Conservation (phyloP, 2,113 vertebrate genomes). For the Vimba vimba region DNA sequence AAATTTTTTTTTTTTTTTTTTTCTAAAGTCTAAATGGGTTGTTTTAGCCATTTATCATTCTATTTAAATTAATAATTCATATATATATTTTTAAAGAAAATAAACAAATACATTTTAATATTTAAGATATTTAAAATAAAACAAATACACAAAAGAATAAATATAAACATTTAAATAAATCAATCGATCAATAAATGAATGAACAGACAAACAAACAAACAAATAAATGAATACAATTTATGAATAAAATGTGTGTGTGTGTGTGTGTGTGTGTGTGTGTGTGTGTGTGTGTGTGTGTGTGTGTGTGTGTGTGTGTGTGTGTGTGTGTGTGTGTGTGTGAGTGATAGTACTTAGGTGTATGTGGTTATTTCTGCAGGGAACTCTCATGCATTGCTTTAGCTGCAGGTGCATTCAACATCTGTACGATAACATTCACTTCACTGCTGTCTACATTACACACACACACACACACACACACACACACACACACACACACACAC, state of each 20-base stretch:
- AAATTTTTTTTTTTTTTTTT: background rate
- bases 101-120: background rate
- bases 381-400: conserved; percentile 43
- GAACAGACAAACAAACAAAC: background rate
- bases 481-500: conserved; percentile 33
- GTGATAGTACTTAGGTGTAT: conserved; percentile 29
- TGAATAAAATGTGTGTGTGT: background rate
- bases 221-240: background rate
- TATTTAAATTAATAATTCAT: background rate
- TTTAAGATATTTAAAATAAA: background rate
- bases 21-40: background rate
- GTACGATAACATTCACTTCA: conserved; percentile 46
- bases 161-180: background rate
- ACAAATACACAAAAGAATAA: background rate
- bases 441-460: conserved; percentile 28
- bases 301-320: background rate
- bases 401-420: conserved; percentile 45
- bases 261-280: background rate
- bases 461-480: conserved; percentile 38
- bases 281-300: background rate
- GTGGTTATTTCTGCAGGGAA: conserved; percentile 40
- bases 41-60: background rate
- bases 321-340: conserved; percentile 16
- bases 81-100: background rate
- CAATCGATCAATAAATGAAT: background rate